Base-by-base conservation (phyloP, 2,113 vertebrate genomes). In the Naja naja region DNA sequence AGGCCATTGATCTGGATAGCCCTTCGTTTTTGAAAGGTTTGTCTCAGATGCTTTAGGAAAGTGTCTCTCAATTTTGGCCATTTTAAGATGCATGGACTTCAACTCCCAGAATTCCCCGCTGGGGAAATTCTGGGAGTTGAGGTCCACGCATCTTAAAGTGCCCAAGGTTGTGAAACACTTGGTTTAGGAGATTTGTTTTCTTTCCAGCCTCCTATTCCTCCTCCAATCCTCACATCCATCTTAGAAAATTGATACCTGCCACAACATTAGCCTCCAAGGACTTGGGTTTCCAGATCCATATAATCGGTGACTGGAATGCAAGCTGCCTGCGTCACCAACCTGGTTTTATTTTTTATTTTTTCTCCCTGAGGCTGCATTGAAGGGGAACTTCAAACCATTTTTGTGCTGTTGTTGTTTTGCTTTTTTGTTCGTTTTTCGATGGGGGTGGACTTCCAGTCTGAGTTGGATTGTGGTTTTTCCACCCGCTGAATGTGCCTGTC, bases 231-330 rank as follows among this genome's bases (percentile, higher is more conserved):
- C 55, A 39, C 18, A 56, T 43, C 88, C 53, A 58, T 58, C 43
- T 14, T 14, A 89, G 55, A 89, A 89, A 55, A 25, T 25, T 20
- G 39, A 43, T 27, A 7, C 16, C 11, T 58, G 23, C 2, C 43
- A 49, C 47, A 39, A 47, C 2, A 18, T 88, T 92, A 0, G 22
- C 47, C 0, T 1, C 85, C 0, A 20, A 39, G 39, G 25, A 85
- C 7, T 2, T 0, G 49, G n/a, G 0, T 87, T 12, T 64, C 4
- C 53, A 1, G 0, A 43, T 39, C 90, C 4, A 52, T 91, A 85
- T 5, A 1, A 49, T 52, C 8, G 4, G 2, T 30, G 30, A 4
- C 45, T 20, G 53, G 3, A 20, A 25, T 4, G 1, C 34, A 0
- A 54, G 5, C 69, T 34, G 16, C 16, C 5, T 20, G 88, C 1